Evolutionary conservation across 2,113 vertebrate genomes (phyloP).

Genomic region (Neoarius graeffei): DNA sequence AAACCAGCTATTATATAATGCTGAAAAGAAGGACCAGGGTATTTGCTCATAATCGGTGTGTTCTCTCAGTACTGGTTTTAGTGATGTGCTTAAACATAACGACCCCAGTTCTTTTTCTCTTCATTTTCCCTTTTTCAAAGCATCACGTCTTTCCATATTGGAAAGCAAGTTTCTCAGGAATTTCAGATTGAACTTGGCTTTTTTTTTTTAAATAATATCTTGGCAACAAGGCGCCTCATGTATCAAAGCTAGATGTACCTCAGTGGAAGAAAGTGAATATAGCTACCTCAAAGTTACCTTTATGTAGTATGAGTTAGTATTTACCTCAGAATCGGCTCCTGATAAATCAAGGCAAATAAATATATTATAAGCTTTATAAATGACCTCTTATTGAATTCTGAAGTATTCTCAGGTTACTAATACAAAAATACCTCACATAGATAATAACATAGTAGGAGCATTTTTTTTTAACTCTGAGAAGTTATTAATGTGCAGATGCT

Average conservation of each 20-base stretch:
- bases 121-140: conserved; percentile 55
- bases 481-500: conserved; percentile 32
- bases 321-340: conserved; percentile 39
- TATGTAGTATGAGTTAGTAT: conserved; percentile 36
- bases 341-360: conserved; percentile 12
- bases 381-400: conserved; percentile 28
- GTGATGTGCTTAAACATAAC: conserved; percentile 1
- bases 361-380: conserved; percentile 27
- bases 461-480: conserved; percentile 10
- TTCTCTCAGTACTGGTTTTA: conserved; percentile 7
- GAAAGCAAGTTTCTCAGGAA: conserved; percentile 63
- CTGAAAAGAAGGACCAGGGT: conserved; percentile 29
- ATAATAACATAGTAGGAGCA: conserved; percentile 24
- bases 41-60: conserved; percentile 2
- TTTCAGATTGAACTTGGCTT: conserved; percentile 50
- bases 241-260: conserved; percentile 44
- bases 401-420: conserved; percentile 46
- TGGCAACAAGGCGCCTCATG: conserved; percentile 25
- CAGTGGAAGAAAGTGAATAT: conserved; percentile 39
- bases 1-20: conserved; percentile 27
- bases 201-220: neutral
- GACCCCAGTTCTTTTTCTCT: conserved; percentile 14
- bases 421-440: conserved; percentile 24
- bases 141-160: conserved; percentile 59
- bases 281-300: conserved; percentile 51